Evolutionary conservation across 1,140 invertebrate species (phyloP).

Genomic region (Aphidius gifuensis): DNA sequence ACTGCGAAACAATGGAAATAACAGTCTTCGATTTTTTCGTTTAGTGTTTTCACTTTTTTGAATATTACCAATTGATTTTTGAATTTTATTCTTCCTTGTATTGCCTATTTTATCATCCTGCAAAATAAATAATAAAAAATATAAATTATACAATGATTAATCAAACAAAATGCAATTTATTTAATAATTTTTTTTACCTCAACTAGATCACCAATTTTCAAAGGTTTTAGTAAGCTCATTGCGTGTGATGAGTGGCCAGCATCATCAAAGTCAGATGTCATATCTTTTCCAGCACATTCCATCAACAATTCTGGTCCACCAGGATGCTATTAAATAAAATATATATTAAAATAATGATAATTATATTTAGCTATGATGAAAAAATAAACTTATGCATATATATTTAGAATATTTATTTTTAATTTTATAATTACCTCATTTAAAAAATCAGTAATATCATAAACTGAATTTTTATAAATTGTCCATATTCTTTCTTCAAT

Average conservation of each 20-base stretch:
- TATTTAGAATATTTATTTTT: neutral
- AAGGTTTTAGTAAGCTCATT: slow-evolving; percentile 56
- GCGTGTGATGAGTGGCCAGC: slow-evolving; percentile 66
- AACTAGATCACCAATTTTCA: slow-evolving; percentile 64
- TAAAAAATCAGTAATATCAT: slow-evolving; percentile 64
- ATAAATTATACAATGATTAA: neutral
- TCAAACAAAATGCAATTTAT: neutral
- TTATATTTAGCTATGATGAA: neutral
- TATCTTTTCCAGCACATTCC: slow-evolving; percentile 65
- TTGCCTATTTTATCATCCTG: neutral
- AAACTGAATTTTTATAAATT: slow-evolving; percentile 63
- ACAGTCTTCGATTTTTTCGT: slow-evolving; percentile 5
- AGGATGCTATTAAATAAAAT: slow-evolving; percentile 59
- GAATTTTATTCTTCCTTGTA: neutral
- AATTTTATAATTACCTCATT: slow-evolving; percentile 48
- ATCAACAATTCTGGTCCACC: slow-evolving; percentile 61
- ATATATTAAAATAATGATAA: slow-evolving; percentile 6
- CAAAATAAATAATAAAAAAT: neutral
- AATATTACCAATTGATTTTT: neutral
- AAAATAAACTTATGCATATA: neutral
- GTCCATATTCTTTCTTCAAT: slow-evolving; percentile 59
- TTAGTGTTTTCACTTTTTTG: neutral
- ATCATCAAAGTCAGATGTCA: slow-evolving; percentile 62
- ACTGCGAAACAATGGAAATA: slow-evolving; percentile 13
- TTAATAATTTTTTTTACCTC: slow-evolving; percentile 43